These are phyloP conservation scores for Cheilosia vernalis DNA, from an alignment of 2,888 invertebrate genomes.

Conservation along the genomic window DNA sequence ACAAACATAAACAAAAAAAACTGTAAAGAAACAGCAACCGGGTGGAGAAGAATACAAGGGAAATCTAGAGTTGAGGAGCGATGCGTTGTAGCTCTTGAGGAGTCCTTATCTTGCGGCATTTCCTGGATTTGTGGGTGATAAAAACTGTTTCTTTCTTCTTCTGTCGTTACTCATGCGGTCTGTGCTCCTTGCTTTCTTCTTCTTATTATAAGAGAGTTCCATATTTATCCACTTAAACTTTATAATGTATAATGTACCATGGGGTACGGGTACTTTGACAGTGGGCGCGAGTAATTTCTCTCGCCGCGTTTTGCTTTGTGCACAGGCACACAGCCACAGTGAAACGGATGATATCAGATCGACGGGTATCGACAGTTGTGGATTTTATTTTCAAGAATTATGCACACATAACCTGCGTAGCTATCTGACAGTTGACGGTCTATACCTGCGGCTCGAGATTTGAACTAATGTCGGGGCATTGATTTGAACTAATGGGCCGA, in stretches of 20 bases:
- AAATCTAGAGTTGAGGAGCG: conserved; percentile 69
- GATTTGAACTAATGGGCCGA: no score
- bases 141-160: conserved; percentile 31
- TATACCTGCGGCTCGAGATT: no score
- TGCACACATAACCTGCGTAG: no score
- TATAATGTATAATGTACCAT: conserved; percentile 3
- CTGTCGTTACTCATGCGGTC: neutral
- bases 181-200: conserved; percentile 30
- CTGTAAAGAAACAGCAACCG: conserved; percentile 19
- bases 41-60: conserved; percentile 4
- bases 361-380: no score
- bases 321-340: no score
- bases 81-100: conserved; percentile 75
- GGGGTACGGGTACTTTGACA: neutral
- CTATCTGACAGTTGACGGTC: no score
- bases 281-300: conserved; percentile 35
- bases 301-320: no score
- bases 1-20: conserved; percentile 12
- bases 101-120: conserved; percentile 76
- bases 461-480: no score
- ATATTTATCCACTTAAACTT: conserved; percentile 21
- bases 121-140: conserved; percentile 77
- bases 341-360: no score
- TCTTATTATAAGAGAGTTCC: neutral
- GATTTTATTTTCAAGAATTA: no score